phyloP scores from a whole-genome alignment of 2,888 invertebrate species.

The Achlya flavicornis region DNA sequence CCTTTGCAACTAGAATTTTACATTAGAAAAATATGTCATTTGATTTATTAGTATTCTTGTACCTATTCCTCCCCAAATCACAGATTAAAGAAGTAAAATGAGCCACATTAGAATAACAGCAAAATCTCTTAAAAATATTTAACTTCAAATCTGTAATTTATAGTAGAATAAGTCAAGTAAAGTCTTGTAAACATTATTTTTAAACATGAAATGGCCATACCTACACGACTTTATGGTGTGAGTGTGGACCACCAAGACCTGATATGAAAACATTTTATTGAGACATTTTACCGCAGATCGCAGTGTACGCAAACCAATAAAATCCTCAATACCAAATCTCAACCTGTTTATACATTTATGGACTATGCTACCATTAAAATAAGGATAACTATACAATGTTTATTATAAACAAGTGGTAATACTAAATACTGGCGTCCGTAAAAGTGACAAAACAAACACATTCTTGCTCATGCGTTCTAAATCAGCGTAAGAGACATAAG shows the following conservation, averaged over 20 bases:
- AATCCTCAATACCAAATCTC: background rate
- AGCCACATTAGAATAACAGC: too few relatives aligned
- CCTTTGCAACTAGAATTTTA: slow-evolving; percentile 33
- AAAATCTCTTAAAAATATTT: too few relatives aligned
- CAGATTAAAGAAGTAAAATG: too few relatives aligned
- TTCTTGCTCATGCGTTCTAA: slow-evolving; percentile 7
- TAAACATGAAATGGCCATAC: slow-evolving; percentile 17
- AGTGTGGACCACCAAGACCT: slow-evolving; percentile 56
- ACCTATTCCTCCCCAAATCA: too few relatives aligned
- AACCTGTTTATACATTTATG: background rate
- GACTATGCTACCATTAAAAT: background rate
- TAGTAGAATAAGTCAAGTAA: too few relatives aligned
- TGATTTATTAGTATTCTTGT: slow-evolving; percentile 9
- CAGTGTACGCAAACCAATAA: background rate
- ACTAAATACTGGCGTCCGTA: slow-evolving; percentile 25
- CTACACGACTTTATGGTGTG: slow-evolving; percentile 52
- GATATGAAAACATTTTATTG: slow-evolving; percentile 55
- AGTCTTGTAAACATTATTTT: too few relatives aligned
- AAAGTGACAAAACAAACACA: slow-evolving; percentile 44
- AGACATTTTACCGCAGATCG: slow-evolving; percentile 43
- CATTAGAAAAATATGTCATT: slow-evolving; percentile 30
- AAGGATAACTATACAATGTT: slow-evolving; percentile 15
- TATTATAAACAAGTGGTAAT: slow-evolving; percentile 15
- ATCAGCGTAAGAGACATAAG: background rate
- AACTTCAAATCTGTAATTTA: too few relatives aligned